phyloP scores from a whole-genome alignment of 2,797 vertebrate genomes.

The Notamacropus eugenii region DNA sequence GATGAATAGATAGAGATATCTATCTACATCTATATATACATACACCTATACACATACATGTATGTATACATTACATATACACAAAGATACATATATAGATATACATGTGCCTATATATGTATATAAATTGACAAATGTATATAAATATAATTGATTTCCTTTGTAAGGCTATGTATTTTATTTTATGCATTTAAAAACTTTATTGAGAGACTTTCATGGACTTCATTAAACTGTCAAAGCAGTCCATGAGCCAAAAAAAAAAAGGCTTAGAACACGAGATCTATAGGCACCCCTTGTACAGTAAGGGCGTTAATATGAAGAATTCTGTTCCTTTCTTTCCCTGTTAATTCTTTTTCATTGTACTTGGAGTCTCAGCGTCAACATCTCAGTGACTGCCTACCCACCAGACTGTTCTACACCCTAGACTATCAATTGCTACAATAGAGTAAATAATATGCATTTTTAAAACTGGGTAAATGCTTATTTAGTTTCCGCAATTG shows the following conservation, averaged over 20 bases:
- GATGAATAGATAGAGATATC: not conserved
- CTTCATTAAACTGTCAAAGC: not conserved
- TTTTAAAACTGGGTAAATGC: conserved; percentile 73
- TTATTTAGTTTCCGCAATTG: conserved; percentile 70
- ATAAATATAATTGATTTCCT: not conserved
- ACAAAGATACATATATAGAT: not conserved
- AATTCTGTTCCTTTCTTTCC: conserved; percentile 53
- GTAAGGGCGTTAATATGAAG: not conserved
- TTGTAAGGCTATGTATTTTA: not conserved
- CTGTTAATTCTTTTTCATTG: conserved; percentile 62
- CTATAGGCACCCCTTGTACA: not conserved
- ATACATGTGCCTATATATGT: not conserved
- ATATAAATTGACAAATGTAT: not conserved
- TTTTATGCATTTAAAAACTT: not conserved
- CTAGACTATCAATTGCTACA: conserved; percentile 58
- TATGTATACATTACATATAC: not conserved
- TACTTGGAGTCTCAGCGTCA: conserved; percentile 42
- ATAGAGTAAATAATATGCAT: conserved; percentile 59
- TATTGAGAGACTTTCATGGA: not conserved
- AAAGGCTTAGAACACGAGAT: not conserved
- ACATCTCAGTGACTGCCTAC: conserved; percentile 59
- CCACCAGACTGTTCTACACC: conserved; percentile 54
- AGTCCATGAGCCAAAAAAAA: not conserved
- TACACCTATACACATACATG: not conserved
- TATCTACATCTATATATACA: not conserved